Percentiles rank a stretch among this genome's conserved stretches.
Evolutionary conservation across 2,113 vertebrate species (phyloP).

Genomic region (Cynoglossus semilaevis): DNA sequence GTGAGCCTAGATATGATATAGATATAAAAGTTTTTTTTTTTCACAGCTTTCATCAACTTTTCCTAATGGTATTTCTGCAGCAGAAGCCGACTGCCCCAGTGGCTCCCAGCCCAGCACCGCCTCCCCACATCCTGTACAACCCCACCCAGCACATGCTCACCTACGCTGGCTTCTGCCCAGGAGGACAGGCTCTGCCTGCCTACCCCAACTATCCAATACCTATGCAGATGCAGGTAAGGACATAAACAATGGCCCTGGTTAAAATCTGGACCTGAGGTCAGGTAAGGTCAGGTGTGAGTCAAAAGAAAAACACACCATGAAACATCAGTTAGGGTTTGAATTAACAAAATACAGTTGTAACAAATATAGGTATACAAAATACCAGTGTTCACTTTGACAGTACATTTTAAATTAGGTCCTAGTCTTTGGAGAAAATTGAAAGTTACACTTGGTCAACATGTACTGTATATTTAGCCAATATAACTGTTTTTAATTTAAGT

Average conservation of each 20-base stretch:
- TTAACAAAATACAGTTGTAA: too few species aligned
- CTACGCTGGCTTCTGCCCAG: constrained; percentile 81
- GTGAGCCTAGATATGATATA: constrained; percentile 65
- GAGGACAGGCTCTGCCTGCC: constrained; percentile 75
- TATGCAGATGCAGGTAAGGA: constrained; percentile 79
- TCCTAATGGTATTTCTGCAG: constrained; percentile 12
- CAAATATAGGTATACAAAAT: too few species aligned
- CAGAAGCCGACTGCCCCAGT: constrained; percentile 80
- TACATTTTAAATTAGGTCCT: too few species aligned
- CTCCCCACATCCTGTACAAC: constrained; percentile 88
- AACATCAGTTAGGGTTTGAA: too few species aligned
- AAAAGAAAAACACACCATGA: not conserved
- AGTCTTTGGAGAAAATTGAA: too few species aligned
- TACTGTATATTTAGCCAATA: too few species aligned
- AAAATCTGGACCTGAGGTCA: too few species aligned
- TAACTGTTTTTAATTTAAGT: too few species aligned
- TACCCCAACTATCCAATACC: constrained; percentile 85
- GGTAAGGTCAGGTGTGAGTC: too few species aligned
- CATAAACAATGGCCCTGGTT: not conserved
- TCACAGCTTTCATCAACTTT: not conserved
- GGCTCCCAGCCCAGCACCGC: constrained; percentile 70
- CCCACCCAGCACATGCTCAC: constrained; percentile 88
- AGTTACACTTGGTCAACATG: too few species aligned
- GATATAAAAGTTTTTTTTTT: not conserved
- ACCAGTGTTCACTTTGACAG: too few species aligned